Percentiles rank a stretch among this genome's conserved stretches.
phyloP scores from a whole-genome alignment of 2,113 vertebrate genomes.

The Meleagris gallopavo region DNA sequence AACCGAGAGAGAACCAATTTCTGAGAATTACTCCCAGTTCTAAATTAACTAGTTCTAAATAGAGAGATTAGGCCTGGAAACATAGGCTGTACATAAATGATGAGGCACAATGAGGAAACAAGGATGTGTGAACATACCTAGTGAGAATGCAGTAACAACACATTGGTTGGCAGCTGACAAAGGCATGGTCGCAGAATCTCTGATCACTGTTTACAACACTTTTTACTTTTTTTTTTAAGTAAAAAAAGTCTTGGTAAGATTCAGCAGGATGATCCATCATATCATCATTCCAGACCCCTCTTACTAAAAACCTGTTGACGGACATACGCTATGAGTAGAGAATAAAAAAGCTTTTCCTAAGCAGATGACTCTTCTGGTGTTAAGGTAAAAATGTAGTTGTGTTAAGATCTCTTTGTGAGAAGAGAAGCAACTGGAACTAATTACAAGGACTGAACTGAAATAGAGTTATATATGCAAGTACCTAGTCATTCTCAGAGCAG shows the following conservation, averaged over 20 bases:
- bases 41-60: not conserved
- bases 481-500: not conserved
- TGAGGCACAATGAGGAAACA: not conserved
- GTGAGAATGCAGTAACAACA: accelerated
- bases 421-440: not conserved
- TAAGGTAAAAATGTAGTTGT: not conserved
- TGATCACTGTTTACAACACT: not conserved
- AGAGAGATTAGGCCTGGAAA: not conserved
- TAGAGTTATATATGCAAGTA: not conserved
- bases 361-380: not conserved
- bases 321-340: not conserved
- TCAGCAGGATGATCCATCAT: not conserved
- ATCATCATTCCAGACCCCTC: not conserved
- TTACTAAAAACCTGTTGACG: not conserved
- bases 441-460: not conserved
- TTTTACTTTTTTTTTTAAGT: not conserved
- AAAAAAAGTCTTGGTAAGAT: not conserved
- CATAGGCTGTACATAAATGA: not conserved
- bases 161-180: accelerated
- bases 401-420: not conserved
- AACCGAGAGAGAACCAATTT: not conserved
- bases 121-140: not conserved
- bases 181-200: not conserved
- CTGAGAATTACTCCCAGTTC: not conserved
- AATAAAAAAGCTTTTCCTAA: not conserved